Conservation (phyloP, 2,113 vertebrate genomes). For the Myotis yumanensis region DNA sequence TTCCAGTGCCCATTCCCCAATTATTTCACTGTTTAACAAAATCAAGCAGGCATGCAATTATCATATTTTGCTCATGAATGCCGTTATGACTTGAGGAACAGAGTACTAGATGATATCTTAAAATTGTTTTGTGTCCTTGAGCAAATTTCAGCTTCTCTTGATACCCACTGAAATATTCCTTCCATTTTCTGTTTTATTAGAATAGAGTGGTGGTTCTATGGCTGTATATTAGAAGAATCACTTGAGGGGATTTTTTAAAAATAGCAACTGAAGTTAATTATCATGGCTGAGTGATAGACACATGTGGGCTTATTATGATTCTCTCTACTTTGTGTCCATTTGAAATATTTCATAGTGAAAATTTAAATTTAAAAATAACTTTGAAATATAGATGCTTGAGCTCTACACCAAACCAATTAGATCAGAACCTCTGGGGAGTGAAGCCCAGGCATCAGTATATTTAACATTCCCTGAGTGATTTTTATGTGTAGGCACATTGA, state of each 20-base stretch:
- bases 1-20: not conserved
- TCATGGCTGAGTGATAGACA: not conserved
- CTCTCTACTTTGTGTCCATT: not conserved
- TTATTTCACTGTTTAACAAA: not conserved
- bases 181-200: constrained; percentile 15
- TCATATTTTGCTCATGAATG: not conserved
- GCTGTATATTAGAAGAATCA: not conserved
- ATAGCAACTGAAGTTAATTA: not conserved
- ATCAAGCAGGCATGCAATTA: not conserved
- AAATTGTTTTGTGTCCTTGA: not conserved
- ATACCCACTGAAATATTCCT: not conserved
- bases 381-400: not conserved
- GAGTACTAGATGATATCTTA: not conserved
- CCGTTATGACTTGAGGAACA: not conserved
- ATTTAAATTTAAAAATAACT: not conserved
- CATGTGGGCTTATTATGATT: not conserved
- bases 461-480: not conserved
- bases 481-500: not conserved
- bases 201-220: not conserved
- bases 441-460: not conserved
- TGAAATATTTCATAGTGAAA: constrained; percentile 17
- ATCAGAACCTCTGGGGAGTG: not conserved
- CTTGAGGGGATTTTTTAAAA: not conserved
- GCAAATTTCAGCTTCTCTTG: not conserved
- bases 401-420: not conserved